Evolutionary conservation across 2,113 vertebrate species (phyloP), one percentile per base, ranked within the genome.

Genomic region (Entomyzon cyanotis): DNA sequence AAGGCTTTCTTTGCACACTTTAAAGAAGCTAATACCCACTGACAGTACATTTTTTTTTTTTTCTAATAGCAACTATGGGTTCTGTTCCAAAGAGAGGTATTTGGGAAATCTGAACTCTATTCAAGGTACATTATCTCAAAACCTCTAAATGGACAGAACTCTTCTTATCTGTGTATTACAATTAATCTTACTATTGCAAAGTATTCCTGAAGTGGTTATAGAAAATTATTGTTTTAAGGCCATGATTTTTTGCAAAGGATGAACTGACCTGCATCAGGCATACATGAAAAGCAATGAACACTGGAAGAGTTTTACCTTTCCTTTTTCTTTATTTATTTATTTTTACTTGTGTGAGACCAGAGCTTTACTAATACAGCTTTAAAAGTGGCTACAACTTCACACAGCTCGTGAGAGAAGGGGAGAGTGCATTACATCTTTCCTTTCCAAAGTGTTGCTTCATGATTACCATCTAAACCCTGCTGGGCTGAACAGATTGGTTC

Each of bases 401-500:
- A 59, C 31, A 89, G 96, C 96, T 96, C 95, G 91, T 6, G 30
- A 92, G 96, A 94, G 92, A 95, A 97, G 97, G 94, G 95, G 95
- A 98, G 94, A 98, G 96, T 95, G 97, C 97, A 97, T 97, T 96
- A 91, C 97, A 98, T 98, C 97, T 95, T 97, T 96, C 97, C 98
- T 98, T 98, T 98, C 98, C 98, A 97, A 98, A 99, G 98, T 98
- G 98, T 98, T 98, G 98, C 98, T 98, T 98, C 98, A 98, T 99
- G 99, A 99, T 99, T 98, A 98, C 98, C 97, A 98, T 98, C 98
- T 98, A 97, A 98, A 98, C 97, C 99, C 99, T 96, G 98, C 99
- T 99, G 99, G 98, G 99, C 98, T 98, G 99, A 99, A 99, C 99
- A 99, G 99, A 99, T 99, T 99, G 99, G 98, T 94, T 98, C 97